Evolutionary conservation across 2,888 invertebrate genomes (phyloP).

Genomic region (Leptinotarsa juncta): DNA sequence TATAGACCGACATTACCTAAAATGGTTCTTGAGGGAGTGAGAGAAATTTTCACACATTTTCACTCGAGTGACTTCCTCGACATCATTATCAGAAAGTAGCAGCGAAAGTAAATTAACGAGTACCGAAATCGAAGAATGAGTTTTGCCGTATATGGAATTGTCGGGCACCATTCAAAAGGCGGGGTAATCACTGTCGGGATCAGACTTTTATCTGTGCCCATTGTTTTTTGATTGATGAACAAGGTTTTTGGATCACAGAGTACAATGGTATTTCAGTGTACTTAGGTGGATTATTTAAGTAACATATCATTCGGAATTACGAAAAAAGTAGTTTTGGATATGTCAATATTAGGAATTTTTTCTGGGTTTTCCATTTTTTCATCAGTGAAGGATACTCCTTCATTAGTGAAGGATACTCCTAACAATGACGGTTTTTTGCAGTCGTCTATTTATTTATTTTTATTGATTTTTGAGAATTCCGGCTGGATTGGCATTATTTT

Average conservation of each 20-base stretch:
- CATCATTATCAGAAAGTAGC: slow-evolving; percentile 7
- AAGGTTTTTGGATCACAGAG: not conserved
- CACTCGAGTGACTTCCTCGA: slow-evolving; percentile 4
- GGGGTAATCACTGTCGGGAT: not conserved
- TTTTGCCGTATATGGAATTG: slow-evolving; percentile 9
- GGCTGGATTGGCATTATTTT: too few relatives aligned
- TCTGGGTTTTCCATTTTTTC: too few relatives aligned
- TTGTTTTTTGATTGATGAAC: not conserved
- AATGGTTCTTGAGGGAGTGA: not conserved
- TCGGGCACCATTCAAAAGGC: slow-evolving; percentile 12
- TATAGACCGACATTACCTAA: slow-evolving; percentile 1
- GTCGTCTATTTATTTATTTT: too few relatives aligned
- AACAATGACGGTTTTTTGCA: too few relatives aligned
- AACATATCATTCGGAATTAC: too few relatives aligned
- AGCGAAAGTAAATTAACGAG: slow-evolving; percentile 12
- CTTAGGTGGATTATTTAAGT: too few relatives aligned
- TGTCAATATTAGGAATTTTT: too few relatives aligned
- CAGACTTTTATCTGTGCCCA: not conserved
- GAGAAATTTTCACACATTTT: slow-evolving; percentile 12
- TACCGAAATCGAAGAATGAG: slow-evolving; percentile 7
- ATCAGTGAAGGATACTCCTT: too few relatives aligned
- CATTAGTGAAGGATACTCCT: too few relatives aligned
- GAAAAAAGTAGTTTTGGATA: too few relatives aligned
- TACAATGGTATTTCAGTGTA: not conserved
- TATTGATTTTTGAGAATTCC: too few relatives aligned